These are phyloP conservation scores for Apis florea DNA, from an alignment of 1,140 invertebrate species.

Conservation along the genomic window DNA sequence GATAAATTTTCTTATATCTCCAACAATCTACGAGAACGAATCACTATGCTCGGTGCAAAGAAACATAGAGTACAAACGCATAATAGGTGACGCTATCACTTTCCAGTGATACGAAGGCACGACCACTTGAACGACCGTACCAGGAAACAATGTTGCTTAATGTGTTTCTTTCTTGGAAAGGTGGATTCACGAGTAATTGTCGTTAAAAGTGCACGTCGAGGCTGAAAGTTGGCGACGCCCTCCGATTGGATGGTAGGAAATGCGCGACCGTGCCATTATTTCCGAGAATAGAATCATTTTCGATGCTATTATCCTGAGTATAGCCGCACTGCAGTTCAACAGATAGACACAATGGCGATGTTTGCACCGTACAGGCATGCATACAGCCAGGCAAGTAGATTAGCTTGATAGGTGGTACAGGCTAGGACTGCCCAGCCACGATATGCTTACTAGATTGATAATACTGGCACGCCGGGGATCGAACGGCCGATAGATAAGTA, in stretches of 20 bases:
- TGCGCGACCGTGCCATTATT: slow-evolving; percentile 59
- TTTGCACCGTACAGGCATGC: slow-evolving; percentile 62
- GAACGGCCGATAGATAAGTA: slow-evolving; percentile 64
- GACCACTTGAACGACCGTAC: background rate
- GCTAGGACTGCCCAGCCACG: slow-evolving; percentile 62
- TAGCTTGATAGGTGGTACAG: slow-evolving; percentile 65
- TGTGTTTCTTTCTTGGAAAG: background rate
- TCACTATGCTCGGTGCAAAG: no score
- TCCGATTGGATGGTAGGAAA: background rate
- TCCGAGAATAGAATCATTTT: slow-evolving; percentile 71
- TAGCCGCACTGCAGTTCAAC: slow-evolving; percentile 64
- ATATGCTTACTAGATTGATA: slow-evolving; percentile 73
- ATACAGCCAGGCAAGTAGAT: slow-evolving; percentile 65
- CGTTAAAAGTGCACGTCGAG: background rate
- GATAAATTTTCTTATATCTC: no score
- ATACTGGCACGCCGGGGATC: slow-evolving; percentile 54
- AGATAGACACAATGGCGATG: slow-evolving; percentile 70
- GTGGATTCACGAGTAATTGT: background rate
- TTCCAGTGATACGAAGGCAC: background rate
- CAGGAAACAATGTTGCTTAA: background rate
- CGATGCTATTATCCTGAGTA: slow-evolving; percentile 68
- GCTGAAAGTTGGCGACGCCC: background rate
- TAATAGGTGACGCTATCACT: no score
- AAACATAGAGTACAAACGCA: no score
- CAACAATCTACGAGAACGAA: no score